Base-by-base conservation (phyloP, 2,797 vertebrate genomes). In the Sebastes hopkinsi region DNA sequence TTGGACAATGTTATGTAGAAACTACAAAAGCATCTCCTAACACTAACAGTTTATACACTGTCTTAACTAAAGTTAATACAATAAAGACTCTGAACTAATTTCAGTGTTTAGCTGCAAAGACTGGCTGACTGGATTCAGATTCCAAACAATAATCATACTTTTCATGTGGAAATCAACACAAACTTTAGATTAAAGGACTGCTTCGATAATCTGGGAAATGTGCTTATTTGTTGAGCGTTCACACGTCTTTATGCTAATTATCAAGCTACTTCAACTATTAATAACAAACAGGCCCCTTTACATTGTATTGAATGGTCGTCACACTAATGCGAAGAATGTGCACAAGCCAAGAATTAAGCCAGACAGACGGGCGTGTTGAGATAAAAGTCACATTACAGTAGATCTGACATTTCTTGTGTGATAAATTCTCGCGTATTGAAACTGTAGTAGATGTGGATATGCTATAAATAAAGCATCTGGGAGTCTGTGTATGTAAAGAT, bases 381-480 rank as follows among this genome's bases (percentile, higher is more conserved):
- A 70, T 3, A 32, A 34, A 62, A 25, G 58, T 8, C 27, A 23
- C 56, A 32, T 50, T 23, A 54, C 14, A 52, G 20, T 16, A 8
- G 2, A 76, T 42, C 12, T 42, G 60, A n/a, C 36, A 34, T 56
- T 67, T 16, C 18, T 6, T 46, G 38, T 4, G 52, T 18, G 6
- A 32, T 14, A 42, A n/a, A 29, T 62, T n/a, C 16, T 8, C 5
- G 25, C 1, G 1, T 32, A n/a, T 11, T 60, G 23, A 52, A 70
- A 68, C 30, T 10, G 52, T 3, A n/a, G 8, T 12, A 32, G 14
- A 62, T 42, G 30, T 20, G 2, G 23, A 62, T 22, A 27, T 25
- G 5, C 34, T 64, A 42, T 36, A 64, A 71, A 80, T 77, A 82
- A 25, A 79, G 32, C 64, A 75, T 46, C 9, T 22, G 42, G 16